Base-by-base conservation (phyloP, 2,888 invertebrate species). In the Eurytoma californica region DNA sequence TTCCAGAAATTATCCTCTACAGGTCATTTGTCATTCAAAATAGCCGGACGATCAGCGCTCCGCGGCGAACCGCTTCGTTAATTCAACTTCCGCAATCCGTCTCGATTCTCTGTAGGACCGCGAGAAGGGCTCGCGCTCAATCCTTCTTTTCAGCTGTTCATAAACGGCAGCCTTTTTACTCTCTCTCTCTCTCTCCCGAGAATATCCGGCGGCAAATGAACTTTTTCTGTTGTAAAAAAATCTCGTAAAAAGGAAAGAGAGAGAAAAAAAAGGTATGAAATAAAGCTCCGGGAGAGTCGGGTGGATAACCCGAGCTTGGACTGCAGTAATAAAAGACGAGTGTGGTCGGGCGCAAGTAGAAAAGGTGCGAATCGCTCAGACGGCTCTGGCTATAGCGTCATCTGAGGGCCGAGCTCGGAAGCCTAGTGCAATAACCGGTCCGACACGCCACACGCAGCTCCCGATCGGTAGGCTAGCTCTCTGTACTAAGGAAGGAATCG, bases 21-120 rank as follows among this genome's bases (percentile, higher is more conserved):
- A 30, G 82, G 82, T 84, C 84, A 83, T 87, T 85, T 85, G 84
- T 86, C 86, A 85, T 85, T 85, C 81, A 82, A 82, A 84, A 84
- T 84, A 84, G 84, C 84, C 84, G 83, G 81, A 65, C 84, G 82
- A 82, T 83, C 83, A 82, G 58, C 67, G 81, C 66, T 81, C 39
- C 69, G 84, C 80, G 85, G 85, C 83, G 82, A 82, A 83, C 85
- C 85, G 83, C 83, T 81, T 83, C 83, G 85, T 86, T 86, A 85
- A 86, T 86, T 84, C 83, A 84, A 85, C 85, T 85, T 84, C 85
- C 84, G 83, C 69, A 82, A 83, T 81, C 80, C 79, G 30, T 68
- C 14, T 28, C 28, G 16, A 55, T 30, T 24, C 28, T 20, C 16
- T 20, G 28, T 24, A 1, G 7, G 3, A 5, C 51, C 5, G 53